Conservation (phyloP, 30 jellyfish, hydroid and myxozoan genomes). For the Turritopsis rubra region DNA sequence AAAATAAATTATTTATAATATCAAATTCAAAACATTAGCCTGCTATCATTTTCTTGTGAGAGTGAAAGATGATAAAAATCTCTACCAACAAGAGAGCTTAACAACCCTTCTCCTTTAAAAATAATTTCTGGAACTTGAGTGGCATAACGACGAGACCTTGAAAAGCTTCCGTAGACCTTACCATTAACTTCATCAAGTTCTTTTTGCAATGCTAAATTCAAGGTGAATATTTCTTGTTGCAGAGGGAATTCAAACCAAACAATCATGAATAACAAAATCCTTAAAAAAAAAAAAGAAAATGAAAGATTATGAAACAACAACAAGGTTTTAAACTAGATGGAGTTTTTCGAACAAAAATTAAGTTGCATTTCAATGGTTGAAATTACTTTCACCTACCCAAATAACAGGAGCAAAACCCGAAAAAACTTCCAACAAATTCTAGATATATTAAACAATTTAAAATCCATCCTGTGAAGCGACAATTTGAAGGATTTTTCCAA, state of each 20-base stretch:
- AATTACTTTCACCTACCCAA: neutral
- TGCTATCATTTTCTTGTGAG: no score
- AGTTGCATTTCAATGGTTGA: neutral
- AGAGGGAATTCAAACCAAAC: slow-evolving; percentile 23
- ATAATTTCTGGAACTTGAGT: no score
- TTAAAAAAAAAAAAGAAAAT: neutral
- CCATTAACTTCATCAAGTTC: neutral
- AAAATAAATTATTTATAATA: no score
- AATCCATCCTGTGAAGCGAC: neutral
- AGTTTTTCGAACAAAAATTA: neutral
- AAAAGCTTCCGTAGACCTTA: neutral
- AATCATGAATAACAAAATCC: neutral
- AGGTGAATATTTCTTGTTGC: neutral
- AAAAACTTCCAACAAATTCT: neutral
- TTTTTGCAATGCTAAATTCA: slow-evolving; percentile 8
- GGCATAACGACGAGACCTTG: no score
- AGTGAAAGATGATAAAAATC: no score
- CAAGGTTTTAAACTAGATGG: neutral
- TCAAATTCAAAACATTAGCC: neutral
- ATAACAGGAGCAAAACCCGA: neutral
- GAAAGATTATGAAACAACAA: neutral
- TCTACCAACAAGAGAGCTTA: no score
- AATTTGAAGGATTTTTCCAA: no score
- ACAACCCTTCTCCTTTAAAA: no score
- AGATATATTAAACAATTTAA: neutral